These are phyloP conservation scores for Cyprinodon tularosa DNA, from an alignment of 2,113 vertebrate species.

Conservation along the genomic window DNA sequence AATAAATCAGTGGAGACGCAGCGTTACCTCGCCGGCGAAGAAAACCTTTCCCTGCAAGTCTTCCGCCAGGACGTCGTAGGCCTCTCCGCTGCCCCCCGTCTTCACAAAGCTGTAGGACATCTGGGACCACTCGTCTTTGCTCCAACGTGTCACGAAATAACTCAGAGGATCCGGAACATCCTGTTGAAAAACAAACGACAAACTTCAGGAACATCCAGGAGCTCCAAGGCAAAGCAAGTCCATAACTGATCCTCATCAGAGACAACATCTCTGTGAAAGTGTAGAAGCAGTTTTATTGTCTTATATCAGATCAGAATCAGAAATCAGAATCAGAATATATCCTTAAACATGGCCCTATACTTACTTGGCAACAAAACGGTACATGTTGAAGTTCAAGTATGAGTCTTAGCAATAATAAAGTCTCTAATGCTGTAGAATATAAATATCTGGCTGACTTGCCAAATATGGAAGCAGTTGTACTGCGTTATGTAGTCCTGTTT, in stretches of 20 bases:
- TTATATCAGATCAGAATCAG: no score
- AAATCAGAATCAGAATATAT: no score
- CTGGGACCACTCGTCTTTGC: slow-evolving; percentile 91
- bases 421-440: no score
- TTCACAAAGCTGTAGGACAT: slow-evolving; percentile 98
- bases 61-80: slow-evolving; percentile 94
- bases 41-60: slow-evolving; percentile 93
- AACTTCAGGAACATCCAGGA: neutral
- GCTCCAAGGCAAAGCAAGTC: neutral
- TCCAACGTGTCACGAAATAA: slow-evolving; percentile 93
- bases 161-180: slow-evolving; percentile 90
- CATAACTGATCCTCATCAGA: neutral
- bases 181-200: neutral
- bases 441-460: no score
- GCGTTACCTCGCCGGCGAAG: slow-evolving; percentile 92
- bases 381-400: no score
- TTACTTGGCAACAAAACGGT: no score
- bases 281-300: neutral
- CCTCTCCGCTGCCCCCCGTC: slow-evolving; percentile 94
- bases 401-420: no score
- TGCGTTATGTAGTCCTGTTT: no score
- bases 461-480: no score
- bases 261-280: no score
- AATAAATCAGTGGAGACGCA: neutral
- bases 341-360: no score